Percentiles rank a stretch among this genome's conserved stretches.
Evolutionary conservation across 2,888 invertebrate genomes (phyloP).

Genomic region (Idaea aversata): DNA sequence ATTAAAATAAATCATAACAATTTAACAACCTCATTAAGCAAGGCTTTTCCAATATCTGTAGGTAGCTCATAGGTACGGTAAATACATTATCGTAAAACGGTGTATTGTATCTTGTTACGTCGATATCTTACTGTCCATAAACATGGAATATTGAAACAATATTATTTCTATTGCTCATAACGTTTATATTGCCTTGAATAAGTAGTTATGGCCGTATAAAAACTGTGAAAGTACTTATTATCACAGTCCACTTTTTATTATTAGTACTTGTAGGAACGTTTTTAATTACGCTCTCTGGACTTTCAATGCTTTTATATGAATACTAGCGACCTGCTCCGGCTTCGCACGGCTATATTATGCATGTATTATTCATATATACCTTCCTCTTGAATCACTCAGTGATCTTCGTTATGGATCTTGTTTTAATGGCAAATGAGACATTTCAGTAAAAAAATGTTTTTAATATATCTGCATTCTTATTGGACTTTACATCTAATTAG

Average conservation of each 20-base stretch:
- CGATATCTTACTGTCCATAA: slow-evolving; percentile 37
- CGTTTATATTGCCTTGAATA: slow-evolving; percentile 44
- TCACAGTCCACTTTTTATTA: slow-evolving; percentile 55
- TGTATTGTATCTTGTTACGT: slow-evolving; percentile 28
- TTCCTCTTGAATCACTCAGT: no score
- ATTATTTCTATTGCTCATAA: slow-evolving; percentile 45
- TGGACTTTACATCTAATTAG: no score
- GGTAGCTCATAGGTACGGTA: slow-evolving; percentile 3
- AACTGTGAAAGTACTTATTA: slow-evolving; percentile 53
- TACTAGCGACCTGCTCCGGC: no score
- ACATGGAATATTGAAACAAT: slow-evolving; percentile 45
- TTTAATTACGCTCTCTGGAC: slow-evolving; percentile 51
- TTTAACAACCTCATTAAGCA: neutral
- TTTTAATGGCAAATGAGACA: neutral
- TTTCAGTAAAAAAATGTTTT: neutral
- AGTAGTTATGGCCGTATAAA: slow-evolving; percentile 53
- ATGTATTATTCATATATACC: no score
- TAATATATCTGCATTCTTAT: neutral
- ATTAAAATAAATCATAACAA: slow-evolving; percentile 3
- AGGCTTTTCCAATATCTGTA: slow-evolving; percentile 1
- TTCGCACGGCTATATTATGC: no score
- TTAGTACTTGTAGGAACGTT: slow-evolving; percentile 40
- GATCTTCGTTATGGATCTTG: neutral
- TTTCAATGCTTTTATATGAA: slow-evolving; percentile 25
- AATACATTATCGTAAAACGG: slow-evolving; percentile 16